phyloP scores from a whole-genome alignment of 2,888 invertebrate genomes.

The Empis stercorea region DNA sequence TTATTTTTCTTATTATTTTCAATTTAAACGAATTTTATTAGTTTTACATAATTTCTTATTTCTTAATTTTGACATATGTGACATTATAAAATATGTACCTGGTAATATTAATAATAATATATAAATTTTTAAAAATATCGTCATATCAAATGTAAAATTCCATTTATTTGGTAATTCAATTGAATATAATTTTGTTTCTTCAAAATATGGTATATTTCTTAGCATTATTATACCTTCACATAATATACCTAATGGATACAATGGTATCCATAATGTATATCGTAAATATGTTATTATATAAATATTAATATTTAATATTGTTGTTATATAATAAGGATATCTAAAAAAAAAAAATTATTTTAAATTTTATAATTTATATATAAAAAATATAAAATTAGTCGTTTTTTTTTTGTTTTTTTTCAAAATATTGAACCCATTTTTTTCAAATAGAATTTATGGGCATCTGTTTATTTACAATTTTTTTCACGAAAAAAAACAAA shows the following conservation, averaged over 20 bases:
- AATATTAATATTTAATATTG: slow-evolving; percentile 60
- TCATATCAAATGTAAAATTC: slow-evolving; percentile 81
- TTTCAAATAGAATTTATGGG: too few relatives aligned
- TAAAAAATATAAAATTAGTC: too few relatives aligned
- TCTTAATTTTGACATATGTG: slow-evolving; percentile 68
- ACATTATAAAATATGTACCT: slow-evolving; percentile 64
- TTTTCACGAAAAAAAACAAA: background rate
- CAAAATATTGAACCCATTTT: too few relatives aligned
- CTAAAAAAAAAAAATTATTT: slow-evolving; percentile 41
- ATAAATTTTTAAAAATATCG: slow-evolving; percentile 64
- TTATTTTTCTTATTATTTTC: too few relatives aligned
- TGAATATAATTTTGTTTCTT: slow-evolving; percentile 65
- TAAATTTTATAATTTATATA: background rate
- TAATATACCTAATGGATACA: slow-evolving; percentile 81
- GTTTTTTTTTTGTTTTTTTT: too few relatives aligned
- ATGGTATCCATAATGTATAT: slow-evolving; percentile 85
- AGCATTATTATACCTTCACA: slow-evolving; percentile 74
- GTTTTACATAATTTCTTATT: slow-evolving; percentile 44
- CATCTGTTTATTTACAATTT: too few relatives aligned
- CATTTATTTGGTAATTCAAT: slow-evolving; percentile 67
- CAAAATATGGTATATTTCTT: slow-evolving; percentile 78
- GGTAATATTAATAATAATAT: slow-evolving; percentile 63
- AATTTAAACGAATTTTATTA: too few relatives aligned
- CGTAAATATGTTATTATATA: slow-evolving; percentile 78
- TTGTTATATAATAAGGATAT: slow-evolving; percentile 84